phyloP scores from a whole-genome alignment of 2,888 invertebrate species.

The Cosmia pyralina region DNA sequence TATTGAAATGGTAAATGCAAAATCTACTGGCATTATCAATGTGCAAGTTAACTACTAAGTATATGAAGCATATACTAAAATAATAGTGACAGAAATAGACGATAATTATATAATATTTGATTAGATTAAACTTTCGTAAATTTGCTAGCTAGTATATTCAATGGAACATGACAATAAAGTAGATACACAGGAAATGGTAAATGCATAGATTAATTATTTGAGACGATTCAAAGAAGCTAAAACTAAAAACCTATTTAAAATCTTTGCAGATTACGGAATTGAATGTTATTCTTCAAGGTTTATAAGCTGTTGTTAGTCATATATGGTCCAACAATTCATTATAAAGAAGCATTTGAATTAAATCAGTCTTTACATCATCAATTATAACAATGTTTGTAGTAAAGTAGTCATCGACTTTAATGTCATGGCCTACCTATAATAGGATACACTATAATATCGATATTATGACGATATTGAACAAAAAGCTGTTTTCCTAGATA shows the following conservation, averaged over 20 bases:
- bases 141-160: no score
- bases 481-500: constrained; percentile 35
- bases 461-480: constrained; percentile 30
- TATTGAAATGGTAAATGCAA: not conserved
- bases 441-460: constrained; percentile 34
- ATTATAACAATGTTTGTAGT: constrained; percentile 32
- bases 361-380: constrained; percentile 36
- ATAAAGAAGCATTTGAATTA: constrained; percentile 28
- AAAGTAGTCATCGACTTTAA: constrained; percentile 26
- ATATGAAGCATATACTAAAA: not conserved
- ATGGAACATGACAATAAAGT: not conserved
- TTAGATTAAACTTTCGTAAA: not conserved
- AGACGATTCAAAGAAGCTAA: not conserved
- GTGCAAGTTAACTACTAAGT: not conserved
- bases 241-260: not conserved
- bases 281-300: constrained; percentile 14
- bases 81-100: not conserved
- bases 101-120: not conserved
- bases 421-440: constrained; percentile 49
- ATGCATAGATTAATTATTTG: not conserved
- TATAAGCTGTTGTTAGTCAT: constrained; percentile 6
- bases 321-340: constrained; percentile 12
- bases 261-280: constrained; percentile 14
- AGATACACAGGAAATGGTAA: not conserved
- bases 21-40: not conserved